A percentile compares a stretch with the other conserved stretches of the same genome.
These are phyloP conservation scores for Ciconia boyciana DNA, from an alignment of 2,113 vertebrate genomes.

Conservation along the genomic window DNA sequence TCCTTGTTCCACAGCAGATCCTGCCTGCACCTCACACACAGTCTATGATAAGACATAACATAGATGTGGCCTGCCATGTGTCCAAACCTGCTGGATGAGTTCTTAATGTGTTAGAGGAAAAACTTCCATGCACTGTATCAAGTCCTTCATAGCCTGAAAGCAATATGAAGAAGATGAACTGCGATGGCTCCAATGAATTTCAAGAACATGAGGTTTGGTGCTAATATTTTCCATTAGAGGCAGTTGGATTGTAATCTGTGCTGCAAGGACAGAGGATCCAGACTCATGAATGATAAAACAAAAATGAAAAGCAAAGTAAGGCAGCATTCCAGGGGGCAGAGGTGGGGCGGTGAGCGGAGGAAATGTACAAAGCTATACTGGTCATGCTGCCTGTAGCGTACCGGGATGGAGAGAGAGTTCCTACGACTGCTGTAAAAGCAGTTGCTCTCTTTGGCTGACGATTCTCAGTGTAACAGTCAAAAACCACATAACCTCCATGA, in stretches of 20 bases:
- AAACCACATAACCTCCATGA: neutral
- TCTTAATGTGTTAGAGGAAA: neutral
- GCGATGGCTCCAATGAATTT: neutral
- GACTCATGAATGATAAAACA: neutral
- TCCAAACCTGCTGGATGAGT: neutral
- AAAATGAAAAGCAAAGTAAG: neutral
- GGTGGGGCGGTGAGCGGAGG: neutral
- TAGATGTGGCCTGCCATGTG: neutral
- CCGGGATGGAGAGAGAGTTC: neutral
- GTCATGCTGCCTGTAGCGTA: neutral
- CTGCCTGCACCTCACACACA: neutral
- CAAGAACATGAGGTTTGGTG: neutral
- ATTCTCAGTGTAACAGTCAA: neutral
- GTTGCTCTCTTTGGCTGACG: neutral
- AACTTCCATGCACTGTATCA: neutral
- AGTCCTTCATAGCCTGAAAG: neutral
- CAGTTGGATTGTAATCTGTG: neutral
- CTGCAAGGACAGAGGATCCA: neutral
- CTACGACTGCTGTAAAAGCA: neutral
- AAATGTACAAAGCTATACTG: neutral
- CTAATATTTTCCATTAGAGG: neutral
- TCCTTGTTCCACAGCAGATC: neutral
- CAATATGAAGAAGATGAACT: neutral
- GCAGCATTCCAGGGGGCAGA: neutral
- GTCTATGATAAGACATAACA: neutral